Evolutionary conservation across 2,888 invertebrate genomes (phyloP).

Genomic region (Calephelis perditalis): DNA sequence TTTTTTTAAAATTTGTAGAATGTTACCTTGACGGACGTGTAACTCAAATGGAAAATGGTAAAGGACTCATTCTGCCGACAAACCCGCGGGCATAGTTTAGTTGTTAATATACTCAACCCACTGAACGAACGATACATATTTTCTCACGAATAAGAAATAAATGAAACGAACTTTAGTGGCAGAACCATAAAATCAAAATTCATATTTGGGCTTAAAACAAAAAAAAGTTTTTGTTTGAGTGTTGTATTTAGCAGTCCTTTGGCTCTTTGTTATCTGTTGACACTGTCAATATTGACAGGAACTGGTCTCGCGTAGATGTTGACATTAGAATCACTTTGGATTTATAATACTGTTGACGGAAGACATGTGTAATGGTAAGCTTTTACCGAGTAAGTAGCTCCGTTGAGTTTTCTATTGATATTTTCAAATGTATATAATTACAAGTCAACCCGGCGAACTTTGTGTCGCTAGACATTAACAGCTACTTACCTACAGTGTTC

Average conservation of each 20-base stretch:
- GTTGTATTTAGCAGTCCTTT: conserved; percentile 62
- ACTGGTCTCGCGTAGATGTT: not conserved
- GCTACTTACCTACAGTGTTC: too few relatives aligned
- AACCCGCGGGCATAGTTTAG: conserved; percentile 31
- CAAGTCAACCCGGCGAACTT: too few relatives aligned
- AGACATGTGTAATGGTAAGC: too few relatives aligned
- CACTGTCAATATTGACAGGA: conserved; percentile 56
- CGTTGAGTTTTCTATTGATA: too few relatives aligned
- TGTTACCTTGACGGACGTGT: too few relatives aligned
- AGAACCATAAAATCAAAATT: conserved; percentile 24
- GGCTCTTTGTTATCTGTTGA: conserved; percentile 69
- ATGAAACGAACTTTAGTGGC: conserved; percentile 21
- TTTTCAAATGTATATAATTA: too few relatives aligned
- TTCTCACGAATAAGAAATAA: conserved; percentile 56
- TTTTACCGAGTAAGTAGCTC: too few relatives aligned
- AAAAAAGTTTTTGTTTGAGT: conserved; percentile 45
- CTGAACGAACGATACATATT: conserved; percentile 49
- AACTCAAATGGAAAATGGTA: too few relatives aligned
- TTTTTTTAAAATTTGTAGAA: too few relatives aligned
- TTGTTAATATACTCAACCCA: conserved; percentile 67
- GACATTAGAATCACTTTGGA: not conserved
- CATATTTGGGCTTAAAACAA: conserved; percentile 39
- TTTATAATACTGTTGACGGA: not conserved
- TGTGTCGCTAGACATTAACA: too few relatives aligned
- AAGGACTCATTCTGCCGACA: too few relatives aligned